Evolutionary conservation across 2,888 invertebrate species (phyloP).

Genomic region (Steinernema scapterisci): DNA sequence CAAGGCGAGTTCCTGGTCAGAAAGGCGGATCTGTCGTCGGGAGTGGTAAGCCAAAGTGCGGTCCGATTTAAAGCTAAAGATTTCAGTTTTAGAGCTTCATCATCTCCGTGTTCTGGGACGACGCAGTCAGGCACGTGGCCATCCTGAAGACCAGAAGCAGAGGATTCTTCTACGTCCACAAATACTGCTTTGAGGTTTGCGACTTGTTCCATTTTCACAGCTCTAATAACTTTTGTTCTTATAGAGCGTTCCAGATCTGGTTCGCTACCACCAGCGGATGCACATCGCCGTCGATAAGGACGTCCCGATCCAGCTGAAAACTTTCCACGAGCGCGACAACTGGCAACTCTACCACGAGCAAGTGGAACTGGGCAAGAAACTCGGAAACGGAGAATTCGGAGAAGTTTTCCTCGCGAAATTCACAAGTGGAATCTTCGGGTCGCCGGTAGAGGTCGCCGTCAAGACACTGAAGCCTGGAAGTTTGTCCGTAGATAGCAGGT

Average conservation of each 20-base stretch:
- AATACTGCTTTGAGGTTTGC: slow-evolving; percentile 50
- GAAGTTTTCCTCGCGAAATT: slow-evolving; percentile 49
- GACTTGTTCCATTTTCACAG: neutral
- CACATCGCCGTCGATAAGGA: slow-evolving; percentile 2
- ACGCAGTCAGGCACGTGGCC: slow-evolving; percentile 41
- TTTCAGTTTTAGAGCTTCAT: slow-evolving; percentile 38
- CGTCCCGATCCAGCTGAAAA: slow-evolving; percentile 40
- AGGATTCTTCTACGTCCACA: slow-evolving; percentile 43
- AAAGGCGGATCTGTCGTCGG: slow-evolving; percentile 39
- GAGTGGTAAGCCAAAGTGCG: neutral
- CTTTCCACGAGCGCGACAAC: slow-evolving; percentile 43
- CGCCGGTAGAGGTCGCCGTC: slow-evolving; percentile 50
- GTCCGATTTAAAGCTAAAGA: neutral
- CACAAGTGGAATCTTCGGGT: slow-evolving; percentile 47
- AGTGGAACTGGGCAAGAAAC: slow-evolving; percentile 45
- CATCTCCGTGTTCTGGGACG: slow-evolving; percentile 42
- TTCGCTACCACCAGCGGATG: slow-evolving; percentile 44
- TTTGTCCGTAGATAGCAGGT: slow-evolving; percentile 49
- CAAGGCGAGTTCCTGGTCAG: slow-evolving; percentile 51
- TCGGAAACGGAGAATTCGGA: slow-evolving; percentile 56
- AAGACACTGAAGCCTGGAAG: slow-evolving; percentile 50
- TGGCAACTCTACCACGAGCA: slow-evolving; percentile 59
- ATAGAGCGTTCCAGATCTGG: slow-evolving; percentile 50
- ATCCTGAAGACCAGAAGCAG: slow-evolving; percentile 44
- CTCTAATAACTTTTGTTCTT: neutral